Evolutionary conservation across 2,797 vertebrate species (phyloP).

Genomic region (Chromis chromis): DNA sequence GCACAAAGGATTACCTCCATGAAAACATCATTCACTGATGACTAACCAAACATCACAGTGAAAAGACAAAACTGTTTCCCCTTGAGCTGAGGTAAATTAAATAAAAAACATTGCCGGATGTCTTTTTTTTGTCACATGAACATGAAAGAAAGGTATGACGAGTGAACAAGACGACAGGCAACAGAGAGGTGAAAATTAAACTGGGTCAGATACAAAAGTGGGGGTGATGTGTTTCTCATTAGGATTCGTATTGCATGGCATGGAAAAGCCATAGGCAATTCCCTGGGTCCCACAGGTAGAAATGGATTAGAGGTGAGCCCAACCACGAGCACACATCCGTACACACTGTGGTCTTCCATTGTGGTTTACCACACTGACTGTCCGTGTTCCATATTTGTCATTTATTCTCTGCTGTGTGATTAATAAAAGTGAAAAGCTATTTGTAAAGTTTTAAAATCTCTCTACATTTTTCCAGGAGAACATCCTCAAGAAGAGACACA

Average conservation of each 20-base stretch:
- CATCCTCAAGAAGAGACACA: background rate
- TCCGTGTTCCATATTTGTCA: constrained; percentile 12
- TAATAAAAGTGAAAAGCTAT: constrained; percentile 1
- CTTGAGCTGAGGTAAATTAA: background rate
- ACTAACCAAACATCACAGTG: constrained; percentile 22
- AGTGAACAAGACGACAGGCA: constrained; percentile 23
- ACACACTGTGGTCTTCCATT: constrained; percentile 25
- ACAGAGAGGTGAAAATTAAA: constrained; percentile 67
- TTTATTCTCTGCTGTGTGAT: constrained; percentile 19
- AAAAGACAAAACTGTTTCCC: constrained; percentile 4
- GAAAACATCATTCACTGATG: background rate
- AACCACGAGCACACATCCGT: constrained; percentile 19
- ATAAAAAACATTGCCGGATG: background rate
- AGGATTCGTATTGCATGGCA: constrained; percentile 47
- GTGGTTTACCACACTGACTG: constrained; percentile 19
- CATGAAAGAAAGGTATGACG: constrained; percentile 16
- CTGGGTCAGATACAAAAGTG: constrained; percentile 76
- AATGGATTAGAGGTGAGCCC: constrained; percentile 65
- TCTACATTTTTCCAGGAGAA: background rate
- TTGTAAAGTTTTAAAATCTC: constrained; percentile 6
- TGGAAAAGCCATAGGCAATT: constrained; percentile 69
- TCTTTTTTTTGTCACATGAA: constrained; percentile 16
- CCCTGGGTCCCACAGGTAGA: constrained; percentile 64
- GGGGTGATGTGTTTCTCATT: constrained; percentile 62
- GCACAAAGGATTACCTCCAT: constrained; percentile 3